Evolutionary conservation across 2,113 vertebrate species (phyloP), one percentile per base, ranked within the genome.

Genomic region (Galbula dea): DNA sequence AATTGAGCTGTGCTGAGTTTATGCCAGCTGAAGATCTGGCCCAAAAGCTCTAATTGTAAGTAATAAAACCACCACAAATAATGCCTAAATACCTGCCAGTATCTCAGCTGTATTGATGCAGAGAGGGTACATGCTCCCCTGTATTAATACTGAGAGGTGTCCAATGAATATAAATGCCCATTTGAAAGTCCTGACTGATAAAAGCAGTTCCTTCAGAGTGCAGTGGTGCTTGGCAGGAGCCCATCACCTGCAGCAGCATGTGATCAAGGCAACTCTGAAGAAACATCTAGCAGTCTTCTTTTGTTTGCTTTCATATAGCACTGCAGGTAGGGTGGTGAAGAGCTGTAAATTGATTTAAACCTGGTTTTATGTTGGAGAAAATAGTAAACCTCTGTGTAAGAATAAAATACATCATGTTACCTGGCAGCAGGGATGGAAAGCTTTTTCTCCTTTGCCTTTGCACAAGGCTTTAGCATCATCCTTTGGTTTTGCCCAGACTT

Each of bases 201-300:
- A 55, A 57, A 86, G 7, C 57, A 62, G 36, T 51, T 91, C 34
- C 73, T 87, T 88, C 41, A 24, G 90, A 80, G 85, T 37, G 78
- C 73, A 69, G 2, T 66, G 79, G 20, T 94, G 92, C 92, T 81
- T 95, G 94, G 92, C 89, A 93, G 92, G 88, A 91, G 83, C 84
- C 92, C 83, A 76, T 93, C 92, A 93, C 62, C 93, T 93, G 92
- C 67, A 91, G 87, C 89, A 80, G 72, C 26, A 5, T 87, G 91
- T 87, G 91, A 68, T 66, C 71, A 23, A 90, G 61, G 18, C 71
- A 63, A 59, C 78, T 83, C 45, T 77, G 32, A 90, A 90, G 90
- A 81, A 90, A 46, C 62, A 61, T 83, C 71, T 84, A 63, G 65
- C 71, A 80, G 82, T 66, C 87, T 92, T 5, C 76, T 93, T 76